Percentiles rank a stretch among this genome's conserved stretches.
These are phyloP conservation scores for Anagyrus pseudococci DNA, from an alignment of 2,888 invertebrate genomes.

Conservation along the genomic window DNA sequence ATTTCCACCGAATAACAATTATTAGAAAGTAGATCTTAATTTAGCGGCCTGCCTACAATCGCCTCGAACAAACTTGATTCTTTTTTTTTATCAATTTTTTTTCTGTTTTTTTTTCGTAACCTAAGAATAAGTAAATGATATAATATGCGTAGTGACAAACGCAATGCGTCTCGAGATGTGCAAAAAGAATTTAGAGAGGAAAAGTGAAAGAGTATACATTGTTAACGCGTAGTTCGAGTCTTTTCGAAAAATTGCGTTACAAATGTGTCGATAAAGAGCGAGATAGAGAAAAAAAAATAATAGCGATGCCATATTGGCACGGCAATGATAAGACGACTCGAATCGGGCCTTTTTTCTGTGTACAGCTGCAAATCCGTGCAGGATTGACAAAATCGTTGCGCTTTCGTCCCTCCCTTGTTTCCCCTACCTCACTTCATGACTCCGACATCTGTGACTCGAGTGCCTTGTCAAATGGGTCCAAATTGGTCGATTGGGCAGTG, in stretches of 20 bases:
- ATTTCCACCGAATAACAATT: constrained; percentile 62
- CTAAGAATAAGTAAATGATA: neutral
- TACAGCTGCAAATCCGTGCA: too few species aligned
- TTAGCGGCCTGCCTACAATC: constrained; percentile 59
- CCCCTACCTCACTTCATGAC: too few species aligned
- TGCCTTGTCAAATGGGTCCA: constrained; percentile 59
- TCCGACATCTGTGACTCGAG: constrained; percentile 42
- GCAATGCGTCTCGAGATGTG: neutral
- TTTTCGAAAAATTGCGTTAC: too few species aligned
- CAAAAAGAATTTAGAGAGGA: too few species aligned
- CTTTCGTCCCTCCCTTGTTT: constrained; percentile 26
- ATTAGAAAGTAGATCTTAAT: constrained; percentile 53
- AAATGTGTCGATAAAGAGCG: too few species aligned
- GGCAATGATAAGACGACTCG: neutral
- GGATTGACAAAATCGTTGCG: too few species aligned
- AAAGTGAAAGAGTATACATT: too few species aligned
- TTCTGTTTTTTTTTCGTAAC: constrained; percentile 16
- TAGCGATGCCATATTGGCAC: neutral
- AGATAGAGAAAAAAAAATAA: neutral
- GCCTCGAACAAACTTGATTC: constrained; percentile 44
- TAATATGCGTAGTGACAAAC: neutral
- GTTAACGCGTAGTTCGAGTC: too few species aligned
- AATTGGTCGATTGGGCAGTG: constrained; percentile 62
- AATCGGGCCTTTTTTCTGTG: neutral
- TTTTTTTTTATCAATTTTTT: constrained; percentile 34